Evolutionary conservation across 2,888 invertebrate genomes (phyloP), one percentile per base, ranked within the genome.

Genomic region (Scrobipalpa atriplicella): DNA sequence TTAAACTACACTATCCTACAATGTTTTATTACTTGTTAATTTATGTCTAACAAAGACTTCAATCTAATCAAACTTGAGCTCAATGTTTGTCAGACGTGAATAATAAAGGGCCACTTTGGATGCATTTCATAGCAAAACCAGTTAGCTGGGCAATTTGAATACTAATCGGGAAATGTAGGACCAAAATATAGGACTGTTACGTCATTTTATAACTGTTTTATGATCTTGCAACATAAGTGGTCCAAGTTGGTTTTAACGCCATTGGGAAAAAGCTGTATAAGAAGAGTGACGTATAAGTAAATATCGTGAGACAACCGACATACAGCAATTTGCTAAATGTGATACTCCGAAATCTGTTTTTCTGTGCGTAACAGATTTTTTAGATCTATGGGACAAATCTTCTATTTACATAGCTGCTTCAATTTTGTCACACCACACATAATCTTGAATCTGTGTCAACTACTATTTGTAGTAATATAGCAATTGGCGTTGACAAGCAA

Each of bases 161-260:
- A 75, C 74, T 76, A 77, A 81, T 75, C 38, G 68, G 67, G 66
- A 72, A 73, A 62, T 68, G 69, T 66, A n/a, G n/a, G 70, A 75
- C 77, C 71, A 72, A 79, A 80, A 78, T 73, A 74, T 71, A 71
- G 73, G 70, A 70, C 69, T 70, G 62, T 82, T 82, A 79, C 78
- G 76, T 75, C 81, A 82, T 71, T 69, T 67, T 64, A 67, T 67
- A 68, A 70, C n/a, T 66, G 70, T 5, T 29, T 73, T 71, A 68
- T 65, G 66, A 69, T 66, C 65, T n/a, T n/a, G n/a, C n/a, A 51
- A 70, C 29, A 29, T 29, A 60, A 68, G 68, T 69, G 70, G 74
- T 73, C 75, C 2, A 29, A 29, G 29, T 29, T 29, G 29, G 2
- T 29, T 29, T 29, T 29, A 29, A 29, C 29, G 29, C 5, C 29